Percentiles rank a stretch among this genome's conserved stretches.
Evolutionary conservation across 2,888 invertebrate genomes (phyloP).

Genomic region (Drosophila sordidula): DNA sequence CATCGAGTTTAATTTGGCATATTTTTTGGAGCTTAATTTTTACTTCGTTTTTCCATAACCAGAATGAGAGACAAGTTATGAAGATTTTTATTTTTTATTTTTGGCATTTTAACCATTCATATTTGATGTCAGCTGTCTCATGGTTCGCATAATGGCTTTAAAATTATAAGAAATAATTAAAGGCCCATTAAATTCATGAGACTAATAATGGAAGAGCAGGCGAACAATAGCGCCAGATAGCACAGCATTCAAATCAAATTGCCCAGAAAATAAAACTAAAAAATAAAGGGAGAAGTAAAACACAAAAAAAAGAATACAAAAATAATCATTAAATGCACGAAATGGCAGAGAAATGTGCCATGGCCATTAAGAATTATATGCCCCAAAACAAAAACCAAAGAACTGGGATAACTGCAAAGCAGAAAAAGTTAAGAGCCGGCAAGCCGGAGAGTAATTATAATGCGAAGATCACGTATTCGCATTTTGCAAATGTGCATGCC

Average conservation of each 20-base stretch:
- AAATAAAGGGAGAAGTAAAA: constrained; percentile 16
- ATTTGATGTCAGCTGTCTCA: constrained; percentile 56
- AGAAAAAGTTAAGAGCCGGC: constrained; percentile 16
- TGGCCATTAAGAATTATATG: constrained; percentile 74
- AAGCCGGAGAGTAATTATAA: constrained; percentile 70
- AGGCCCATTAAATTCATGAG: constrained; percentile 68
- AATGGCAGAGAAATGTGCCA: constrained; percentile 80
- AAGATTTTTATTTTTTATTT: constrained; percentile 7
- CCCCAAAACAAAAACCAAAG: constrained; percentile 28
- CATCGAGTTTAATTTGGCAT: too few species aligned
- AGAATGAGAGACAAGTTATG: constrained; percentile 9
- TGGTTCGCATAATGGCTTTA: constrained; percentile 36
- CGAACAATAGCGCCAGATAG: constrained; percentile 40
- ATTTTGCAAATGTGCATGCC: constrained; percentile 71
- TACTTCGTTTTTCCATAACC: not conserved
- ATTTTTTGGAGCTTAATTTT: too few species aligned
- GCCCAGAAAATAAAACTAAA: constrained; percentile 63
- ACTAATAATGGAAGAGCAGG: constrained; percentile 35
- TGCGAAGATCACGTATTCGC: constrained; percentile 77
- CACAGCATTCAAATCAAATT: constrained; percentile 74
- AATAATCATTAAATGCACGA: constrained; percentile 76
- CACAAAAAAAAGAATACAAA: constrained; percentile 29
- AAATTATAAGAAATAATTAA: constrained; percentile 72
- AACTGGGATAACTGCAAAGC: constrained; percentile 1
- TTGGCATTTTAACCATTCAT: constrained; percentile 11